These are phyloP conservation scores for Drosophila buzzatii DNA, from an alignment of 2,888 invertebrate genomes.

Conservation along the genomic window DNA sequence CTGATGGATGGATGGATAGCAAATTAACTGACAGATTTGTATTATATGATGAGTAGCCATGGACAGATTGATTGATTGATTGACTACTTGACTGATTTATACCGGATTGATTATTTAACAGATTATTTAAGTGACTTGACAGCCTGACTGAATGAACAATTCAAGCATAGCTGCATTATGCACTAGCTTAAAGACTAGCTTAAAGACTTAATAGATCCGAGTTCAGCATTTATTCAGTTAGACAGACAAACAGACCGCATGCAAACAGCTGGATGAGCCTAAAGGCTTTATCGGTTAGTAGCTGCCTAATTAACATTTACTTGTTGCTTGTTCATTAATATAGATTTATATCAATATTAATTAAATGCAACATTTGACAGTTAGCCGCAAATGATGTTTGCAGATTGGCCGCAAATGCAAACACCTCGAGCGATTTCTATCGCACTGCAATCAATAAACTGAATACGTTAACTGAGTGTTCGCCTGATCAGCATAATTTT, in stretches of 20 bases:
- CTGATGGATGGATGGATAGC: no score
- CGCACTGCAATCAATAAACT: neutral
- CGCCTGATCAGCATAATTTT: constrained; percentile 6
- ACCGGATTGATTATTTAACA: neutral
- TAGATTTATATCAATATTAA: neutral
- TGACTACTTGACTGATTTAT: neutral
- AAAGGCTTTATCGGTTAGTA: neutral
- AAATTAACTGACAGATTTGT: no score
- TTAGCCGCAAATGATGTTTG: constrained; percentile 1
- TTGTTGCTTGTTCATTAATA: neutral
- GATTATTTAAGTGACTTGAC: no score
- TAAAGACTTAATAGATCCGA: no score
- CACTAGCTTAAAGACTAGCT: neutral
- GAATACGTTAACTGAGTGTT: constrained; percentile 3
- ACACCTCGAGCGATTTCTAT: neutral
- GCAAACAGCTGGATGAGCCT: neutral
- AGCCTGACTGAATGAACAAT: no score
- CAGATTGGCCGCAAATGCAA: neutral
- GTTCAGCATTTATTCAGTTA: neutral
- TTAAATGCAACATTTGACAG: neutral
- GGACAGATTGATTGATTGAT: no score
- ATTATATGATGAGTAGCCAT: no score
- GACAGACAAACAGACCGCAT: neutral
- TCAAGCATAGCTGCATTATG: no score
- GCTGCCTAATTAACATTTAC: neutral